Base-by-base conservation (phyloP, 2,888 invertebrate species). In the Dermolepida albohirtum region DNA sequence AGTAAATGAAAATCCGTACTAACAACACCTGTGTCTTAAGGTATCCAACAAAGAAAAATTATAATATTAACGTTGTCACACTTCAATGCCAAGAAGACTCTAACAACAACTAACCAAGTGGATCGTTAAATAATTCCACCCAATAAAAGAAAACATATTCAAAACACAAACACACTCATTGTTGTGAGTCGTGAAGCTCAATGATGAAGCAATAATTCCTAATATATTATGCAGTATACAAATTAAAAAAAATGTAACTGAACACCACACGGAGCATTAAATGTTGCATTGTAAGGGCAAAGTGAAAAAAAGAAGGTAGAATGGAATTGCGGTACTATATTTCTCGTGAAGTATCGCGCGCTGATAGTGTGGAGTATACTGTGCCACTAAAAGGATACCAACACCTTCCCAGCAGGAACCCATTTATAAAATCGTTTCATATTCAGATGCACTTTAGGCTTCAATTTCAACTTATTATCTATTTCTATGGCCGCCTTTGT, bases 341-440 rank as follows among this genome's bases (percentile, higher is more conserved):
- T 39, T 54, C 17, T 11, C 34, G 44, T 69, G 55, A 68, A 68
- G 69, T 67, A 64, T 70, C 71, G 69, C 44, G 69, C 34, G 34
- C 34, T 44, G 72, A 54, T 67, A 66, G 41, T 63, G 64, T 57
- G 66, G 69, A 68, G 70, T 59, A 41, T 47, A 67, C 65, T 66
- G 67, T 57, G 66, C 67, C 70, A 67, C 70, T 71, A 72, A 69
- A 69, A 68, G 65, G 69, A 67, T 69, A 67, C 69, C 71, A 69
- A 70, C 69, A 69, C 71, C 71, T 71, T 72, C 71, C 11, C 73
- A 65, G 72, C 73, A 51, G 72, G 73, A 49, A 14, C 34, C 66
- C 50, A 51, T 70, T 73, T 71, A 66, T 69, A 67, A 73, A 63
- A 62, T 67, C 69, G 69, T 70, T 71, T 71, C 64, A 52, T 69